phyloP scores from a whole-genome alignment of 2,797 vertebrate species.

The Pelobates cultripes region DNA sequence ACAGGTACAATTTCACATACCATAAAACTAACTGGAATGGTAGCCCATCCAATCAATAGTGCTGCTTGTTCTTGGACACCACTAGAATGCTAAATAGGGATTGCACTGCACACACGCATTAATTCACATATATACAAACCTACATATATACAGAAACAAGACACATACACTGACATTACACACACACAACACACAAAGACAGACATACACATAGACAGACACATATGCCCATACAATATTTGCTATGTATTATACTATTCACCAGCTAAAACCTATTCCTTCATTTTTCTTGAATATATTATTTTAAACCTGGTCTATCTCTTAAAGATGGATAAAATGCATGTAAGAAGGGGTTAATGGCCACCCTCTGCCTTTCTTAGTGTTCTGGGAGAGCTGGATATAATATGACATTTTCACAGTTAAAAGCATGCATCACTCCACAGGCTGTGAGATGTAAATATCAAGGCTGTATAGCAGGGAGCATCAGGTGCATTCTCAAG shows the following conservation, averaged over 20 bases:
- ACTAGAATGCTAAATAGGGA: constrained; percentile 29
- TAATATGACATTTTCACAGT: background rate
- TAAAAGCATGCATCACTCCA: background rate
- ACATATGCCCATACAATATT: background rate
- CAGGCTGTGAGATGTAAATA: background rate
- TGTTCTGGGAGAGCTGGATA: background rate
- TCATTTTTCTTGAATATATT: too few species aligned
- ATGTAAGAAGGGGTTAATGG: background rate
- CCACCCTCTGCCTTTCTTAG: background rate
- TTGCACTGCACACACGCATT: background rate
- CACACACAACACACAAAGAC: too few species aligned
- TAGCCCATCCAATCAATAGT: constrained; percentile 23
- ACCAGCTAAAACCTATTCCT: too few species aligned
- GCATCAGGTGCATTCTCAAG: constrained; percentile 7
- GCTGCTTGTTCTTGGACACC: constrained; percentile 8
- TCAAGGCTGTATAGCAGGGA: background rate
- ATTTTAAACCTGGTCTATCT: too few species aligned
- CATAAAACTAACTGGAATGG: constrained; percentile 7
- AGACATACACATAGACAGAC: background rate
- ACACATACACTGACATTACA: background rate
- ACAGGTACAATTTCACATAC: constrained; percentile 6
- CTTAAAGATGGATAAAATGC: too few species aligned
- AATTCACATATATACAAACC: background rate
- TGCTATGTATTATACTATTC: too few species aligned
- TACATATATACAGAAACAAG: background rate